Percentiles rank a stretch among this genome's conserved stretches.
phyloP scores from a whole-genome alignment of 2,888 invertebrate genomes.

The Falcaria lacertinaria region DNA sequence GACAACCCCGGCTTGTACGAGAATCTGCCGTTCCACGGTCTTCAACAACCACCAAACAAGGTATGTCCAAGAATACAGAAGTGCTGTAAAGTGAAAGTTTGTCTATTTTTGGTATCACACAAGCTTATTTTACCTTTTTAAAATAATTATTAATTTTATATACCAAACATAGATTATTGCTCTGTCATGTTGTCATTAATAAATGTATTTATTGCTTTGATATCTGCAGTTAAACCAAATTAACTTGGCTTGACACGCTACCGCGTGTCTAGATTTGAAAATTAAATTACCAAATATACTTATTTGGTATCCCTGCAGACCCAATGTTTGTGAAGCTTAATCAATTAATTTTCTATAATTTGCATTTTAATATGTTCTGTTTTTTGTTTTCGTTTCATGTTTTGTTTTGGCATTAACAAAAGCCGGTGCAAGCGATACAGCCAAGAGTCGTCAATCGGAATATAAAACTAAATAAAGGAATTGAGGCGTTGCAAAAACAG shows the following conservation, averaged over 20 bases:
- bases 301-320: background rate
- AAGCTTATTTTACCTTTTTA: no score
- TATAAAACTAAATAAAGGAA: conserved; percentile 46
- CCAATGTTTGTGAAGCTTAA: background rate
- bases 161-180: no score
- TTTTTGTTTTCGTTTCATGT: conserved; percentile 65
- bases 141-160: no score
- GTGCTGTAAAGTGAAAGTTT: no score
- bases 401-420: conserved; percentile 61
- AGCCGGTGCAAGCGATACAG: conserved; percentile 80
- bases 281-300: background rate
- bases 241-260: no score
- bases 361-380: conserved; percentile 50
- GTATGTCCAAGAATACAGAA: conserved; percentile 66
- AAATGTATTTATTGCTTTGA: no score
- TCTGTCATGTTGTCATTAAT: no score
- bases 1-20: conserved; percentile 95
- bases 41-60: conserved; percentile 96
- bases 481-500: conserved; percentile 67
- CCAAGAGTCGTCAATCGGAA: conserved; percentile 72
- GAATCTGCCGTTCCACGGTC: conserved; percentile 96
- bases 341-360: conserved; percentile 41
- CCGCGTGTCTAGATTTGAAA: no score
- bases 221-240: no score
- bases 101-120: conserved; percentile 9